Conservation (phyloP, 2,797 vertebrate genomes). For the Gorsachius magnificus region DNA sequence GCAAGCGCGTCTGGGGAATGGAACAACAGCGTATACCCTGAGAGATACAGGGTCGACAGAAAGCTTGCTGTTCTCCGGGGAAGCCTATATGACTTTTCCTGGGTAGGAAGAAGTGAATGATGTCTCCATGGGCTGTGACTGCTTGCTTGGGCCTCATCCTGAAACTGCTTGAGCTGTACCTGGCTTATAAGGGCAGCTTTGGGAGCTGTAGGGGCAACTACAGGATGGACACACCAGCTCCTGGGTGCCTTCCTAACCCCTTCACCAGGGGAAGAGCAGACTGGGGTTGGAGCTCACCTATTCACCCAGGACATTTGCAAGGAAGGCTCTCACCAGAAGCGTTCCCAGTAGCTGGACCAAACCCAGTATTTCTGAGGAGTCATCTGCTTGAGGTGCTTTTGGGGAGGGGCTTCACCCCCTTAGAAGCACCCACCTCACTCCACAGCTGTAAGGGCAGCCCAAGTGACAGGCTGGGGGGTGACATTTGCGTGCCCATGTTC, state of each 20-base stretch:
- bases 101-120: not conserved
- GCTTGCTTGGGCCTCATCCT: not conserved
- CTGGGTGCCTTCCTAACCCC: not conserved
- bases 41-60: not conserved
- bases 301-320: too few relatives aligned
- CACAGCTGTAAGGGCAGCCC: not conserved
- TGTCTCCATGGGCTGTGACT: not conserved
- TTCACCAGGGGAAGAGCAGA: not conserved
- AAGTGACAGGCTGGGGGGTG: not conserved
- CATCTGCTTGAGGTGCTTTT: not conserved
- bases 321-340: not conserved
- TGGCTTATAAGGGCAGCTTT: not conserved
- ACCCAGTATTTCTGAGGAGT: not conserved
- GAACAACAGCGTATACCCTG: not conserved
- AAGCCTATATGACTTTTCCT: not conserved
- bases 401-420: not conserved
- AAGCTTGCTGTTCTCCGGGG: not conserved
- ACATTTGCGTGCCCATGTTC: not conserved
- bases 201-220: not conserved
- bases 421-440: not conserved
- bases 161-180: not conserved
- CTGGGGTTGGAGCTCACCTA: not conserved
- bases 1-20: not conserved
- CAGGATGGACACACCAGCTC: rapidly evolving
- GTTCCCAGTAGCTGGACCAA: not conserved